Conservation (phyloP, 2,888 invertebrate species). For the Balanococcus diminutus region DNA sequence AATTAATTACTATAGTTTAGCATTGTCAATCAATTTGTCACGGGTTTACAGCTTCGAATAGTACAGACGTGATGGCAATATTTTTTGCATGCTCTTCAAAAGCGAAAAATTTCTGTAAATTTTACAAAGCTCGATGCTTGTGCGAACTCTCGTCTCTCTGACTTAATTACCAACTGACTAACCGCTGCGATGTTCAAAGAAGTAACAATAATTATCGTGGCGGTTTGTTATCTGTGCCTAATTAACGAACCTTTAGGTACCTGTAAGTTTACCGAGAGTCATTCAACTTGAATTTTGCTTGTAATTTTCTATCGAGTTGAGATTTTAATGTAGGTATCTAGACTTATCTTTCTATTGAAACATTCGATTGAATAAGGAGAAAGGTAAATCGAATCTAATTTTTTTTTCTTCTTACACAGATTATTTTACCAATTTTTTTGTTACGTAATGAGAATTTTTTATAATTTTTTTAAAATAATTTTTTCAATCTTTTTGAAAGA, state of each 20-base stretch:
- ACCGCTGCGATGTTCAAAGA: neutral
- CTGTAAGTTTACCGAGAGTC: neutral
- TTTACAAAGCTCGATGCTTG: neutral
- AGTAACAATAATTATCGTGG: neutral
- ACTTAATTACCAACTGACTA: neutral
- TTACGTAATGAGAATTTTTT: too few species aligned
- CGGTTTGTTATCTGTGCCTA: neutral
- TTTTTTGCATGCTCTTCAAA: neutral
- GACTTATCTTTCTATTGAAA: too few species aligned
- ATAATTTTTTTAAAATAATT: too few species aligned
- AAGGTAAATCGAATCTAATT: too few species aligned
- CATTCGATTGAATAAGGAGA: too few species aligned
- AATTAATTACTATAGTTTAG: slow-evolving; percentile 25
- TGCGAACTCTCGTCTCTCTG: neutral
- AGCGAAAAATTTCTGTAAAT: neutral
- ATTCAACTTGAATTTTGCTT: too few species aligned
- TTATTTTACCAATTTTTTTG: too few species aligned
- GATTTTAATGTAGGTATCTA: too few species aligned
- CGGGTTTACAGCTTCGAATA: neutral
- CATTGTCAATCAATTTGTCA: neutral
- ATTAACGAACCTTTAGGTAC: neutral
- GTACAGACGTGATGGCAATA: neutral
- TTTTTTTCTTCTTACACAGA: too few species aligned
- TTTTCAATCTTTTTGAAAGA: too few species aligned
- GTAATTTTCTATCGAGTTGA: too few species aligned